phyloP scores from a whole-genome alignment of 2,888 invertebrate species.

The Periphyllus acericola region DNA sequence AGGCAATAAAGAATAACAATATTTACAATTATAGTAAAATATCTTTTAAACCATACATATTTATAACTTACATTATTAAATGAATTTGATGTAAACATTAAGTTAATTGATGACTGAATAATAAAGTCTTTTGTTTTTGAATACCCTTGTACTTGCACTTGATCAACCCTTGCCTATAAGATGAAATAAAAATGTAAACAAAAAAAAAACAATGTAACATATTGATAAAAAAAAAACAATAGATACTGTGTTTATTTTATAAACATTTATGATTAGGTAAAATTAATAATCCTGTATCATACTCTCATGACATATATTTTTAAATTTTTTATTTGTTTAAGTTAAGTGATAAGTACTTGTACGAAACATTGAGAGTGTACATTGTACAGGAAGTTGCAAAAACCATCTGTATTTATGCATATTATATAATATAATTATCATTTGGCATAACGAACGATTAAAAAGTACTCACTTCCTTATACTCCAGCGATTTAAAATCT shows the following conservation, averaged over 20 bases:
- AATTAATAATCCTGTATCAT: too few relatives aligned
- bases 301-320: neutral
- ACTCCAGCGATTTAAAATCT: conserved; percentile 35
- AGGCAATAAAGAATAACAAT: neutral
- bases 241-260: too few relatives aligned
- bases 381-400: too few relatives aligned
- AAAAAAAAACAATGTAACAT: neutral
- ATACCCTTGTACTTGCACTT: conserved; percentile 86
- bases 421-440: too few relatives aligned
- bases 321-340: neutral
- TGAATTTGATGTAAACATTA: conserved; percentile 54
- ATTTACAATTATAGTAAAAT: neutral
- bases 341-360: neutral
- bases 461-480: conserved; percentile 40
- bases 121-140: conserved; percentile 89
- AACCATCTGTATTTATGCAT: too few relatives aligned
- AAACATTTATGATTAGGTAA: too few relatives aligned
- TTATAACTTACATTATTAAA: conserved; percentile 41
- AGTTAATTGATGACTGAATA: conserved; percentile 77
- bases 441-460: neutral
- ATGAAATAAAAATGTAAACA: neutral
- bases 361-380: too few relatives aligned
- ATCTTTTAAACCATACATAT: neutral
- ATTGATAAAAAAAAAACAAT: too few relatives aligned
- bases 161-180: conserved; percentile 78